Conservation (phyloP, 2,113 vertebrate species). For the Plecotus auritus region DNA sequence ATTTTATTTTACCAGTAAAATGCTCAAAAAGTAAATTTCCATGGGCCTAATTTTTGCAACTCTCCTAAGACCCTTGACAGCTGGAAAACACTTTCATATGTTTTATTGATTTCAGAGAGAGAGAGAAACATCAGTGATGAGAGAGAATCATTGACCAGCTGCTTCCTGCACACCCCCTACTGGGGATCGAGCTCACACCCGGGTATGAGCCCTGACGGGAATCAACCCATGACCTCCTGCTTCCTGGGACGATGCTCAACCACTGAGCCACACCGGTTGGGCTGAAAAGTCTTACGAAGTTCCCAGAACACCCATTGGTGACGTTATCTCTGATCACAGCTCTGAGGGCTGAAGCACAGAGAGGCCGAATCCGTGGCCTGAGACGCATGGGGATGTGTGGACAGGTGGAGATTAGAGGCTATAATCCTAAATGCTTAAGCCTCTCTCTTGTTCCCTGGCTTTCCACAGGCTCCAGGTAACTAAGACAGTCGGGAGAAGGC, state of each 20-base stretch:
- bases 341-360: background rate
- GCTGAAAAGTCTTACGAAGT: background rate
- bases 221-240: no score
- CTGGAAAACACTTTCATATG: background rate
- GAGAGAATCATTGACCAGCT: no score
- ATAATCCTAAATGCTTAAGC: background rate
- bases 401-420: background rate
- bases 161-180: no score
- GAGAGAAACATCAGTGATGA: no score
- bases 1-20: background rate
- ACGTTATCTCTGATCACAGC: background rate
- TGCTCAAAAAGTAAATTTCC: background rate
- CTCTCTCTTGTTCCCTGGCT: background rate
- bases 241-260: no score
- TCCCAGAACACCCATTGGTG: background rate
- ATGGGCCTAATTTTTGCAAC: background rate
- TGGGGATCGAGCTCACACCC: no score
- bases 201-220: no score
- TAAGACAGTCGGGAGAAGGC: background rate
- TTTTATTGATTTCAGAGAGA: no score
- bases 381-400: background rate
- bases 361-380: background rate
- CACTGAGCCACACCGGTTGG: no score
- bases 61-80: background rate
- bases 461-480: background rate